Base-by-base conservation (phyloP, 1,140 invertebrate species). In the Copidosoma floridanum region DNA sequence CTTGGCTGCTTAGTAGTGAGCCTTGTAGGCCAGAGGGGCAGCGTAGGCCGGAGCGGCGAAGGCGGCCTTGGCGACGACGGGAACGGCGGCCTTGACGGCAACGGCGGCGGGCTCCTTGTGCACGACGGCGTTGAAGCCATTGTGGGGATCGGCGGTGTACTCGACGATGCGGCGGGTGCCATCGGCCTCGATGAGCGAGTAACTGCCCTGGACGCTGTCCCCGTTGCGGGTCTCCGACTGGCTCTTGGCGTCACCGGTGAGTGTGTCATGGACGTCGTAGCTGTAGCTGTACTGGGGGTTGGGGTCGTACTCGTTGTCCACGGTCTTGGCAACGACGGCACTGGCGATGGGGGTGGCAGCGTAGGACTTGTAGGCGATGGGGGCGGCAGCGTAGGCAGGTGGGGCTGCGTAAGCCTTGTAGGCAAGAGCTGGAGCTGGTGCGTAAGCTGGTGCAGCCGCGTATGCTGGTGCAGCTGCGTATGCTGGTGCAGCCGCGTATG, bases 111-210 rank as follows among this genome's bases (percentile, higher is more conserved):
- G 76, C 68, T 83, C 82, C 64, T 83, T 83, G 67, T 82, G 82
- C 6, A 85, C 83, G 18, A 85, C 79, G 29, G 83, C 83, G 68
- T 85, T 84, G 74, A 85, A 84, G 65, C 82, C 83, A 64, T 83
- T 84, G 61, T 84, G 71, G 3, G 66, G 27, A 29, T 83, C 82
- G 40, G 83, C 84, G 52, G 78, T 78, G 74, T 85, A 85, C 57
- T 80, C 80, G 48, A 85, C 84, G 58, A 75, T 82, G 58, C 83
- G 79, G 21, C 76, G 74, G 44, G 81, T 81, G 61, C 84, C 84
- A 63, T 85, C 84, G 43, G 84, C 75, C 55, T 85, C 83, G 55
- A 84, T 71, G 43, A 84, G 69, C 8, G 80, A 82, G 76, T 84
- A 84, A 58, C 81, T 81, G 3, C 83, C 83, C 47, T 82, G 79